Evolutionary conservation across 2,888 invertebrate species (phyloP), one percentile per base, ranked within the genome.

Genomic region (Ophion ellenae): DNA sequence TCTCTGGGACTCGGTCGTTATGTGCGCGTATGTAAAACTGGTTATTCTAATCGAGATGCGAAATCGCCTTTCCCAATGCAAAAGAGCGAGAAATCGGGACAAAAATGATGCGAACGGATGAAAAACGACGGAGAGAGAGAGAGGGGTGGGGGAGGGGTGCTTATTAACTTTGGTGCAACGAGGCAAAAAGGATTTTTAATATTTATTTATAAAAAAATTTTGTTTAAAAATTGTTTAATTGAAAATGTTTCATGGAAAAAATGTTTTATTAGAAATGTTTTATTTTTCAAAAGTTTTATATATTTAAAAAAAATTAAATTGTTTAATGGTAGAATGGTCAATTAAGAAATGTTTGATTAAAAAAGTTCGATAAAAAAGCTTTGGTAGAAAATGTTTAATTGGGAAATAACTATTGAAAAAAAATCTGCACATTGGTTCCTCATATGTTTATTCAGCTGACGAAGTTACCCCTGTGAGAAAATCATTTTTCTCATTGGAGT

Each of bases 1-100:
- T 64, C 74, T 71, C 59, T 40, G 20, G 11, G 64, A 64, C 82
- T 67, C 66, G 45, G 47, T 75, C 69, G 57, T 59, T 80, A 24
- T 45, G 32, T 77, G 45, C 32, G 53, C 57, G 47, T 81, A 71
- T 83, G 66, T 85, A 81, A 78, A 87, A 88, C 87, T 83, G 88
- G 88, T 88, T 87, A 87, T 87, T 82, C 83, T 83, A 87, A 88
- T 88, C 85, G 80, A 78, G 57, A 83, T 86, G 82, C 82, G 87
- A 87, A 87, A 85, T 87, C 83, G 75, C 84, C 71, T 77, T 82
- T 78, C 66, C 47, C 77, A 76, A 36, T 28, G 59, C 36, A 53
- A 63, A 47, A 70, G 70, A 66, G 40, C 47, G 17, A 63, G 59
- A 64, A 80, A 66, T 69, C 11, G 28, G 28, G 36, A 63, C 7